These are phyloP conservation scores for Melanerpes aurifrons DNA, from an alignment of 2,113 vertebrate species.

Conservation along the genomic window DNA sequence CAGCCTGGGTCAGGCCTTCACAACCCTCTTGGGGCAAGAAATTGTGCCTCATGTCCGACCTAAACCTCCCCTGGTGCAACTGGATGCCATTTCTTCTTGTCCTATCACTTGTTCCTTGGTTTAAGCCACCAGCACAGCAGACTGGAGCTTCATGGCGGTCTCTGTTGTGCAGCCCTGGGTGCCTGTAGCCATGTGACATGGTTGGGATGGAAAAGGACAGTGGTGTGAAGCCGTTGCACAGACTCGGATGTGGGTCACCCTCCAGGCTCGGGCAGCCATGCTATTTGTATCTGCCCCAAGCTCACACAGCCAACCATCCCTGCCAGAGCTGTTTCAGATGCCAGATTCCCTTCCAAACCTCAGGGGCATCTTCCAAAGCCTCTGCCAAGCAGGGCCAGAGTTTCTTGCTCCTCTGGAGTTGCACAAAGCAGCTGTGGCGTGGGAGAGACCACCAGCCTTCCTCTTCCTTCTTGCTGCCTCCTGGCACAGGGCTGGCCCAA, in stretches of 20 bases:
- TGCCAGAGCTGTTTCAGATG: fast-evolving
- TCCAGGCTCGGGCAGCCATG: background rate
- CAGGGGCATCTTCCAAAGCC: background rate
- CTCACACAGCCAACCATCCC: background rate
- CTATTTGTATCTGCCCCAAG: background rate
- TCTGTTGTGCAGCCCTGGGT: too few species aligned
- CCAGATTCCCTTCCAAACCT: background rate
- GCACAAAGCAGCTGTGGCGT: background rate
- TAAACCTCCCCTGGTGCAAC: too few species aligned
- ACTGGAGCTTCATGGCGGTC: too few species aligned
- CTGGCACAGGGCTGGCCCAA: conserved; percentile 53
- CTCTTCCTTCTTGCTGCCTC: background rate
- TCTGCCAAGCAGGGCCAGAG: background rate
- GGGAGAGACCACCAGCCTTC: background rate
- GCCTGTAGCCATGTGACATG: background rate
- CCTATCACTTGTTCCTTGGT: too few species aligned
- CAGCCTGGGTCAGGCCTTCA: too few species aligned
- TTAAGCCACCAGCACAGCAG: too few species aligned
- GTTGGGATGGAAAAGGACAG: too few species aligned
- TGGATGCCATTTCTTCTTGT: too few species aligned
- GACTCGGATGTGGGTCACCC: fast-evolving
- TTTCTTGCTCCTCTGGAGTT: background rate
- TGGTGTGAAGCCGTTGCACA: fast-evolving
- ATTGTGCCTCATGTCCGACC: too few species aligned
- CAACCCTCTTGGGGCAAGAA: too few species aligned